phyloP scores from a whole-genome alignment of 2,888 invertebrate genomes.

The Corbicula japonica region DNA sequence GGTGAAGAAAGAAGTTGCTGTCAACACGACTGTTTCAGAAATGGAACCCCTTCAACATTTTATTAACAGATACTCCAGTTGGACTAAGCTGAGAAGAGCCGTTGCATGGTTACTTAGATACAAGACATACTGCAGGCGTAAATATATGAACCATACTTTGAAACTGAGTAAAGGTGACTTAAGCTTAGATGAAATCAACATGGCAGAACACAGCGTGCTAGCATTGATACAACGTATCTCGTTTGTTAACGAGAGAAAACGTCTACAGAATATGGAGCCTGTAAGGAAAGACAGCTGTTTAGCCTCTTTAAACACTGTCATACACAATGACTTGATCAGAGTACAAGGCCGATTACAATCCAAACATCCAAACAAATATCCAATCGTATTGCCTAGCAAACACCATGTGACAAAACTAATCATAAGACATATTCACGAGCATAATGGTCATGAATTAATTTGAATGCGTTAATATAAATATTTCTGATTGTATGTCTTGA shows the following conservation, averaged over 20 bases:
- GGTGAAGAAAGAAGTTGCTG: constrained; percentile 27
- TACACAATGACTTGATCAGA: background rate
- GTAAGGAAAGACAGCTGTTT: constrained; percentile 19
- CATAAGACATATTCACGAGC: background rate
- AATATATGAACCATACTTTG: constrained; percentile 5
- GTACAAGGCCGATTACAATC: no score
- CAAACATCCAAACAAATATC: background rate
- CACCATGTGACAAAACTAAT: constrained; percentile 36
- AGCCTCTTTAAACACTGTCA: constrained; percentile 20
- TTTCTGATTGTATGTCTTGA: no score
- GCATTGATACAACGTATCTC: background rate
- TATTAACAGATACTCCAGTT: constrained; percentile 31
- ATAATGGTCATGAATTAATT: constrained; percentile 24
- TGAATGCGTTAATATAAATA: no score
- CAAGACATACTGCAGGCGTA: constrained; percentile 21
- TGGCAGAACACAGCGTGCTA: background rate
- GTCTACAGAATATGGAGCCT: constrained; percentile 1
- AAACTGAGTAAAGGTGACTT: background rate
- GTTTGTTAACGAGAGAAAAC: background rate
- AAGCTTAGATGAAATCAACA: background rate
- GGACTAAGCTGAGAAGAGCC: constrained; percentile 27
- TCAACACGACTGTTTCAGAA: constrained; percentile 14
- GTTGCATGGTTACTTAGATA: constrained; percentile 33
- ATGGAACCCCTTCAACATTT: background rate
- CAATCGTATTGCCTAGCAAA: constrained; percentile 30